Base-by-base conservation (phyloP, 2,888 invertebrate genomes). In the Abrostola tripartita region DNA sequence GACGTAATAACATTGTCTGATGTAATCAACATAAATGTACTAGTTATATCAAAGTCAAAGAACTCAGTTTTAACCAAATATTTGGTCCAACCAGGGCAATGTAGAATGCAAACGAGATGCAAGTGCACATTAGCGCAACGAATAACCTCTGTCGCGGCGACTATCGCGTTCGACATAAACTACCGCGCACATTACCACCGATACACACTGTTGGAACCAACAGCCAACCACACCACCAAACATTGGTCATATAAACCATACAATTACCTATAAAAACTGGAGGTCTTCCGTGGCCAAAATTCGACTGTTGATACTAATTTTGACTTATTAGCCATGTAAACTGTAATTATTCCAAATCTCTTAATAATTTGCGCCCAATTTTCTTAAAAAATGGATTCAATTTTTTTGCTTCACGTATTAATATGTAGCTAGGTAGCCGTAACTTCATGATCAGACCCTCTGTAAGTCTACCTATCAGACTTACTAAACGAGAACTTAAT, bases 111-210 rank as follows among this genome's bases (percentile, higher is more conserved):
- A 93, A 92, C 79, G 74, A 92, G 90, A 89, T 86, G 92, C 89
- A 85, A 84, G 84, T 82, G 88, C 86, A 94, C 94, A 94, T 94
- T 94, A 94, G 93, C 86, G 85, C 85, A 93, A 93, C 92, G 94
- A 93, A 92, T 92, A 93, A 93, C 94, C 94, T 92, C 90, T 87
- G 89, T 86, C 87, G 90, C 79, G 81, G 86, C 88, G 89, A 90
- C 92, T 94, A 94, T 94, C 94, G 90, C 91, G 79, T 81, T 82
- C 81, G 82, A 90, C 94, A 94, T 94, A 94, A 94, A 94, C 93
- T 93, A 94, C 89, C 77, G 81, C 75, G 86, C 86, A 93, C 94
- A 94, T 94, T 94, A 94, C 92, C 86, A 82, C 71, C 64, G 38
- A 5, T 60, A 91, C 92, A 87, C 84, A 92, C 79, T 24, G 81